These are phyloP conservation scores for Mixornis gularis DNA, from an alignment of 2,113 vertebrate genomes.

Conservation along the genomic window DNA sequence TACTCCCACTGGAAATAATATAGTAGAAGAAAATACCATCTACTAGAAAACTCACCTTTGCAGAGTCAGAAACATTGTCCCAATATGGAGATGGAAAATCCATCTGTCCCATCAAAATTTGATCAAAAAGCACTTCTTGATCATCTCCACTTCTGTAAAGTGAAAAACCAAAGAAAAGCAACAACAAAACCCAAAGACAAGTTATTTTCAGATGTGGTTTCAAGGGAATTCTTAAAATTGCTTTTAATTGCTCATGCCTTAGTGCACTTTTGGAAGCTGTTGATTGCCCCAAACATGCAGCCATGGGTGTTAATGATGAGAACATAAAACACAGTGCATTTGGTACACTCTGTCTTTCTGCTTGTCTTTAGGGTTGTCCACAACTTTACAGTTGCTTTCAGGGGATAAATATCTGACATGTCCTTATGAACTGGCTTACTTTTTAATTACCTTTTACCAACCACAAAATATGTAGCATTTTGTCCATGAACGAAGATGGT, in stretches of 20 bases:
- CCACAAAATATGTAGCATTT: background rate
- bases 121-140: constrained; percentile 91
- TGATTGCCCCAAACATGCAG: background rate
- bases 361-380: background rate
- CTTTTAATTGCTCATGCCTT: background rate
- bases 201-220: background rate
- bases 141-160: constrained; percentile 82
- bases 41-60: constrained; percentile 78
- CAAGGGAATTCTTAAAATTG: background rate
- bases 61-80: constrained; percentile 91
- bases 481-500: background rate
- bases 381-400: background rate
- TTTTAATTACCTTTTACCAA: constrained; percentile 7
- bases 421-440: background rate
- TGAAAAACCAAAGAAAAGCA: constrained; percentile 6
- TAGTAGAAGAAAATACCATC: background rate
- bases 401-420: background rate
- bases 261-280: background rate
- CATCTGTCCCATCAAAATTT: constrained; percentile 89
- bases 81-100: constrained; percentile 92
- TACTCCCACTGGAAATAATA: background rate
- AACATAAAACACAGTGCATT: background rate
- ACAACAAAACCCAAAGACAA: background rate
- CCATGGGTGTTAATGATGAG: background rate
- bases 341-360: background rate